Conservation (phyloP, 2,797 vertebrate genomes). For the Falco cherrug region DNA sequence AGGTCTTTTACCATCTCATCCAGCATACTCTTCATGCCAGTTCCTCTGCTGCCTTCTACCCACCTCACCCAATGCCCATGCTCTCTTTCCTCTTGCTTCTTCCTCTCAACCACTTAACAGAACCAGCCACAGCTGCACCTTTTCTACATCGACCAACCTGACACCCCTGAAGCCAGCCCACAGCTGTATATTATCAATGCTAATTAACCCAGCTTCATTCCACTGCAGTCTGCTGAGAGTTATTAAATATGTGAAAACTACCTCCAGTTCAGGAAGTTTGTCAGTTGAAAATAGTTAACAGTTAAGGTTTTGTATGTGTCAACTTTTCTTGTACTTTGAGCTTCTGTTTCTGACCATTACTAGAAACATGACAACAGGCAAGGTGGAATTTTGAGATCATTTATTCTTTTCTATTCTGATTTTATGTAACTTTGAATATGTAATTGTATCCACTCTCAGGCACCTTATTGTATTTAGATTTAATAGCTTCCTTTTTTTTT, state of each 20-base stretch:
- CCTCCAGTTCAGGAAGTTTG: background rate
- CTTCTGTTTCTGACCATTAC: background rate
- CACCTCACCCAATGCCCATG: too few species aligned
- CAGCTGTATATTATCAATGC: too few species aligned
- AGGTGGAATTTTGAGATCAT: background rate
- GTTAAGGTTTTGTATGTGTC: background rate
- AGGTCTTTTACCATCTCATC: too few species aligned
- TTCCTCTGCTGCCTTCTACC: too few species aligned
- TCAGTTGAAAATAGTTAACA: background rate
- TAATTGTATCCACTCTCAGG: background rate
- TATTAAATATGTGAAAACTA: background rate
- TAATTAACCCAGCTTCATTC: too few species aligned
- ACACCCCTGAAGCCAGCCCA: too few species aligned
- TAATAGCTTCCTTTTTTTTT: background rate
- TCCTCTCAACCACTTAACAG: too few species aligned
- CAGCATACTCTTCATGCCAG: too few species aligned
- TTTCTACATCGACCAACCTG: too few species aligned
- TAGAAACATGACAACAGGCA: background rate
- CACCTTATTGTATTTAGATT: background rate
- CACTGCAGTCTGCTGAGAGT: background rate
- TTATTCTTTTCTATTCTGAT: background rate
- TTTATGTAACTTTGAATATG: background rate
- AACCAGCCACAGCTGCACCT: too few species aligned
- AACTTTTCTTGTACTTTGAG: background rate
- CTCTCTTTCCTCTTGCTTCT: too few species aligned